Base-by-base conservation (phyloP, 2,113 vertebrate genomes). In the Thinocorus orbignyianus region DNA sequence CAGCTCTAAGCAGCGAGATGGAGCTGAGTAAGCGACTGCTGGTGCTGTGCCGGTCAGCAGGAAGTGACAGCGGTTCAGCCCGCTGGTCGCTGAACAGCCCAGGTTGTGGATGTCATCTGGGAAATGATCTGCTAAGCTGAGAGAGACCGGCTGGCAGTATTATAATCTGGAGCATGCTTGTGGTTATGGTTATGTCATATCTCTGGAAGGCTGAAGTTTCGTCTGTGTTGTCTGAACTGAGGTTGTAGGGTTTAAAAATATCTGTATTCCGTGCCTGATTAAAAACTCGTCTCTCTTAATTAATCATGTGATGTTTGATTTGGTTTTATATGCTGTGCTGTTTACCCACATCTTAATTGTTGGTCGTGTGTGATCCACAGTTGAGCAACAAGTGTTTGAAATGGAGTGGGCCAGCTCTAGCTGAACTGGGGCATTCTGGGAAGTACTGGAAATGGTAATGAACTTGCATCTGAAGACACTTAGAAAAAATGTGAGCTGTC, bases 41-140 rank as follows among this genome's bases (percentile, higher is more conserved):
- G 77, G n/a, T 88, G 66, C 92, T 70, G 31, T 20, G 51, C 64
- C 41, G 72, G 80, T 86, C 83, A 81, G 74, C 92, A 91, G 96
- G 95, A 97, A 84, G 91, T 68, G 68, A 55, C 4, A 0, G 25
- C 2, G 6, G 6, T 46, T 58, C 17, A 8, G 25, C 37, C 57
- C 49, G 25, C 41, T 77, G 35, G 8, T n/a, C 41, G 6, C 0
- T 30, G 42, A 35, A 35, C 80, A 33, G 31, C 35, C 42, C 37
- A 57, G 58, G 24, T 83, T 65, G 49, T 31, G 49, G 41, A 3
- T n/a, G 86, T 92, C 88, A 86, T 81, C 64, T 90, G 51, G 49
- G 25, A 64, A 62, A 60, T 81, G 25, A 68, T 65, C 64, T 81
- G 68, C 55, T 66, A 16, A 23, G 2, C 15, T 70, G 64, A 83